These are phyloP conservation scores for Rhagium mordax DNA, from an alignment of 2,888 invertebrate genomes.

Conservation along the genomic window DNA sequence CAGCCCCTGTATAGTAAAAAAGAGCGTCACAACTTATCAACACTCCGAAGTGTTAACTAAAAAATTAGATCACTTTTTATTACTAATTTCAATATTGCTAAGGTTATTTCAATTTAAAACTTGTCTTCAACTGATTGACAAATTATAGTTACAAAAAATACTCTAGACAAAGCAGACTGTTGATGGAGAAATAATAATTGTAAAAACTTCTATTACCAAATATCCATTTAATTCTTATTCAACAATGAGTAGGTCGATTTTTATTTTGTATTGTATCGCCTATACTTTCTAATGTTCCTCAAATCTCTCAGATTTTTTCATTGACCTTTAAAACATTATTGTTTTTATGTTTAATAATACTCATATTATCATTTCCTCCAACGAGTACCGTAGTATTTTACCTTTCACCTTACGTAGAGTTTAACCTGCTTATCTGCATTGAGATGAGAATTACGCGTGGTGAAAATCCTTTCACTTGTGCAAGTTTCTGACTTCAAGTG, in stretches of 20 bases:
- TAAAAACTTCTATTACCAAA: neutral
- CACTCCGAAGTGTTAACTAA: no score
- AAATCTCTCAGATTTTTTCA: neutral
- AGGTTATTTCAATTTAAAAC: no score
- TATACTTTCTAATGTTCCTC: neutral
- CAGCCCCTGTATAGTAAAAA: no score
- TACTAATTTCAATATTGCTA: no score
- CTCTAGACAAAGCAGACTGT: neutral
- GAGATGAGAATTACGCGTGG: neutral
- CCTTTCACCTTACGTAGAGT: conserved; percentile 37
- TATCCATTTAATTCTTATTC: neutral
- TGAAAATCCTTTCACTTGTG: conserved; percentile 41
- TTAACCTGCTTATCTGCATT: conserved; percentile 3
- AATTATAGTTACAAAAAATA: no score
- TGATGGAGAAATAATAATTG: neutral
- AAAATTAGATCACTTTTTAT: no score
- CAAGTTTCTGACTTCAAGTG: conserved; percentile 22
- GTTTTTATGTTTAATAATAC: neutral
- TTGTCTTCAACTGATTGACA: no score
- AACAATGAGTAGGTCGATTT: neutral
- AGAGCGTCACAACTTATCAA: no score
- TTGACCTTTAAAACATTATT: neutral
- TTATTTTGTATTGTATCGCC: conserved; percentile 8
- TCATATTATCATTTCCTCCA: neutral
- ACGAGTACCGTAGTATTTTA: conserved; percentile 4